phyloP scores from a whole-genome alignment of 2,797 vertebrate genomes.

The Acanthiza pusilla region DNA sequence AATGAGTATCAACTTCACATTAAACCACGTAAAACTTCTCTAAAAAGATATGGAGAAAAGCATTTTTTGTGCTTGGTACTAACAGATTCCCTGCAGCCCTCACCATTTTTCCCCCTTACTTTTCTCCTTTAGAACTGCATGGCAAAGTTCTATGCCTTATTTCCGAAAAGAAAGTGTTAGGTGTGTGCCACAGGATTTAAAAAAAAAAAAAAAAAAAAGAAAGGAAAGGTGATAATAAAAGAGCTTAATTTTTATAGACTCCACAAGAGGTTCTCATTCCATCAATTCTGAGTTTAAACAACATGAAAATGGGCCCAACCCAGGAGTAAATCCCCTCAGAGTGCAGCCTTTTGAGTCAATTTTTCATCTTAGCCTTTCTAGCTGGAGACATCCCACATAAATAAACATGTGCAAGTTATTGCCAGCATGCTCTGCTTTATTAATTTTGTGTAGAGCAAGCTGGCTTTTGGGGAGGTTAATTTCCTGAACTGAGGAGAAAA shows the following conservation, averaged over 20 bases:
- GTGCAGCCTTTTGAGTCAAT: slow-evolving; percentile 54
- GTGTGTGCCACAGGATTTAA: not conserved
- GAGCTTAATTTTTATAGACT: slow-evolving; percentile 35
- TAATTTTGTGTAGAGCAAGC: slow-evolving; percentile 71
- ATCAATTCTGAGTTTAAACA: slow-evolving; percentile 41
- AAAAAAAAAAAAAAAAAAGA: not conserved
- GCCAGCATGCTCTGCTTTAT: slow-evolving; percentile 64
- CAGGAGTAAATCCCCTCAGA: slow-evolving; percentile 43
- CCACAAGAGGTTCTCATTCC: not conserved
- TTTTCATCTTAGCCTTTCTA: slow-evolving; percentile 64
- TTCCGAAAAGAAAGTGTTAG: not conserved
- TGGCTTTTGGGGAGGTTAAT: slow-evolving; percentile 67
- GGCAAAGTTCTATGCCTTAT: not conserved
- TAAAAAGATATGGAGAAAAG: not conserved
- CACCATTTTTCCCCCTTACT: not conserved
- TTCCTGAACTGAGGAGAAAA: slow-evolving; percentile 67
- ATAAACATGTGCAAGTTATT: slow-evolving; percentile 67
- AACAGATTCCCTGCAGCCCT: not conserved
- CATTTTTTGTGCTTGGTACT: not conserved
- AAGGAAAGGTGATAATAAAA: slow-evolving; percentile 21
- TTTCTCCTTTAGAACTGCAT: not conserved
- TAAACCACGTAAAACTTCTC: not conserved
- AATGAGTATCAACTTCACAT: not conserved
- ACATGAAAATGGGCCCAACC: slow-evolving; percentile 10
- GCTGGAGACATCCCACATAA: slow-evolving; percentile 61